phyloP scores from a whole-genome alignment of 2,888 invertebrate species.

The Cheilosia variabilis region DNA sequence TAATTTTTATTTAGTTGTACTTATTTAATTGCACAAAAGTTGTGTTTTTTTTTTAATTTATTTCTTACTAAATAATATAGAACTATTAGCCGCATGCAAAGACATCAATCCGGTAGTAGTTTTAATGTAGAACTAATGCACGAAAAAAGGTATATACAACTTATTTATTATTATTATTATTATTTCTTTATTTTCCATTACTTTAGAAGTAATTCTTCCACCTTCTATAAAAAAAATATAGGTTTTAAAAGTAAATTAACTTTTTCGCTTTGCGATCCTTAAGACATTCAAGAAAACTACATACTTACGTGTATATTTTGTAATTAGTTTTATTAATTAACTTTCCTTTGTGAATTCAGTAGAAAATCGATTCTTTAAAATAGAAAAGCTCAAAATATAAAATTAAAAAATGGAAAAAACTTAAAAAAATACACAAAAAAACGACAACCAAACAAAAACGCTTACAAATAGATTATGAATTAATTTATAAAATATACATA shows the following conservation, averaged over 20 bases:
- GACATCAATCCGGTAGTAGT: constrained; percentile 70
- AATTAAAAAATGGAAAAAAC: constrained; percentile 75
- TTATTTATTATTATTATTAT: too few species aligned
- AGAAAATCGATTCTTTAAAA: constrained; percentile 62
- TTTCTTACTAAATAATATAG: background rate
- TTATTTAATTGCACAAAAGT: constrained; percentile 15
- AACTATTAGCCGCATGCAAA: constrained; percentile 55
- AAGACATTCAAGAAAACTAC: constrained; percentile 33
- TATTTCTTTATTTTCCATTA: background rate
- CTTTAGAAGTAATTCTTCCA: constrained; percentile 35
- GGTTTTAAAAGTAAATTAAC: constrained; percentile 8
- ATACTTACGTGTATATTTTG: constrained; percentile 19
- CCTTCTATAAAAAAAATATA: constrained; percentile 35
- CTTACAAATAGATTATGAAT: constrained; percentile 76
- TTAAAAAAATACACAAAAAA: constrained; percentile 60
- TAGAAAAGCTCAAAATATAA: constrained; percentile 77
- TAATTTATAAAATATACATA: constrained; percentile 75
- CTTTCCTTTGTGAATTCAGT: constrained; percentile 40
- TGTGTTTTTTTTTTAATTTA: background rate
- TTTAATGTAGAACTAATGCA: constrained; percentile 70
- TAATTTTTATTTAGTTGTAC: constrained; percentile 9
- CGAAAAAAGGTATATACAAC: constrained; percentile 56
- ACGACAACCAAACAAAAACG: constrained; percentile 76
- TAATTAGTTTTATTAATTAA: constrained; percentile 27
- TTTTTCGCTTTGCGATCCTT: constrained; percentile 49